A percentile compares a stretch with the other conserved stretches of the same genome.
phyloP scores from a whole-genome alignment of 2,113 vertebrate genomes.

The Morone saxatilis region DNA sequence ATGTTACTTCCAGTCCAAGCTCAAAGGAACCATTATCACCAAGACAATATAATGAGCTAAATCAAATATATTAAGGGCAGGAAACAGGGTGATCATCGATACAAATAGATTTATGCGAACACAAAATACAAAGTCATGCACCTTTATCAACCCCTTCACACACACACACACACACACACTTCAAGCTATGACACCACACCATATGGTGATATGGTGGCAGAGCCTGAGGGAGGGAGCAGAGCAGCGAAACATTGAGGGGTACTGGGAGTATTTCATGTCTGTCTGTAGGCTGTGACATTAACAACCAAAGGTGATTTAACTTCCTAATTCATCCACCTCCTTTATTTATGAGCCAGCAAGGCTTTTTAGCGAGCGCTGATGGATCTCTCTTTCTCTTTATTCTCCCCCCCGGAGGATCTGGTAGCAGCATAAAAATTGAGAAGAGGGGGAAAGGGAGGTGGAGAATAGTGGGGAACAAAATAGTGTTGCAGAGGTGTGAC shows the following conservation, averaged over 20 bases:
- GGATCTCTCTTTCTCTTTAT: conserved; percentile 60
- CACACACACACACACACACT: not conserved
- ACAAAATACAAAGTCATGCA: conserved; percentile 31
- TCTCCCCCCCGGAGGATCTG: conserved; percentile 49
- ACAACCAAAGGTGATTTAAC: conserved; percentile 75
- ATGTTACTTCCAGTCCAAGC: not conserved
- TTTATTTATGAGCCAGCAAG: conserved; percentile 74
- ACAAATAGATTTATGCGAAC: not conserved
- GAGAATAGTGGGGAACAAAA: conserved; percentile 53
- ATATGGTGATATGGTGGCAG: conserved; percentile 35
- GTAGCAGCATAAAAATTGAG: conserved; percentile 55
- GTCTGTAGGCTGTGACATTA: conserved; percentile 71
- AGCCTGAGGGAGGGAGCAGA: conserved; percentile 38
- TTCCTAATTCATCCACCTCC: conserved; percentile 70
- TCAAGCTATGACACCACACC: conserved; percentile 21
- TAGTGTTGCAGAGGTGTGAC: conserved; percentile 52
- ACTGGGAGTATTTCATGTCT: conserved; percentile 68
- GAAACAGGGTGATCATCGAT: not conserved
- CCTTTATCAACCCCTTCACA: conserved; percentile 11
- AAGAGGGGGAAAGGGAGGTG: conserved; percentile 10
- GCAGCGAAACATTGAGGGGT: conserved; percentile 36
- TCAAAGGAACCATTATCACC: not conserved
- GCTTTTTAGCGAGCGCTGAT: conserved; percentile 71
- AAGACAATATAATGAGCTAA: conserved; percentile 7
- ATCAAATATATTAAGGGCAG: not conserved